A percentile compares a stretch with the other conserved stretches of the same genome.
Conservation (phyloP, 2,888 invertebrate genomes). For the Drosophila ezoana region DNA sequence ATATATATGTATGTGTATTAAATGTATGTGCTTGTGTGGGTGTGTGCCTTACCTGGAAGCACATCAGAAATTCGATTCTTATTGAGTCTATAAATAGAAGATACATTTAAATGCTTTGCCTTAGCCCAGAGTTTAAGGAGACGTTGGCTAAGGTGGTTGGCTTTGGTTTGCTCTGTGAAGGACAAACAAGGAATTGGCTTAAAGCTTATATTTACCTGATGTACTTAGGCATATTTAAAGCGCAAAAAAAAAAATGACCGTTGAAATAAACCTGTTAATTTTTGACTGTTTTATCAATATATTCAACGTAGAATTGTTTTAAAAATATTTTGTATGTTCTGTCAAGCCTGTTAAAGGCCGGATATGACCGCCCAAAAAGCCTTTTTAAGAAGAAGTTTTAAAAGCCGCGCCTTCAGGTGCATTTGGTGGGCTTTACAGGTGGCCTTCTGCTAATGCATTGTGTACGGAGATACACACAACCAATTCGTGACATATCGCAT, state of each 20-base stretch:
- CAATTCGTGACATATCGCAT: conserved; percentile 37
- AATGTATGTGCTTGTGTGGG: not conserved
- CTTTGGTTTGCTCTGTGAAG: too few species aligned
- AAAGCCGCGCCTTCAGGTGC: conserved; percentile 44
- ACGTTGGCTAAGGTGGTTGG: too few species aligned
- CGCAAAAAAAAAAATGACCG: too few species aligned
- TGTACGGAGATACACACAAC: conserved; percentile 19
- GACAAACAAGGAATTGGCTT: not conserved
- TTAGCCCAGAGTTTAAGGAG: not conserved
- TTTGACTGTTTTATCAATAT: too few species aligned
- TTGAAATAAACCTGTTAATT: too few species aligned
- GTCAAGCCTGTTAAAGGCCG: not conserved
- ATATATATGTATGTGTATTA: not conserved
- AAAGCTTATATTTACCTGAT: not conserved
- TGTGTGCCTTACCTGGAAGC: not conserved
- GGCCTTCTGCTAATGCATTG: conserved; percentile 30
- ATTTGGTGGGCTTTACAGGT: conserved; percentile 41
- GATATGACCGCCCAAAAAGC: conserved; percentile 2
- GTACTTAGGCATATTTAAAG: not conserved
- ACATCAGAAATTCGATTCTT: not conserved
- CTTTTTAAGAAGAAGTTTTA: conserved; percentile 2
- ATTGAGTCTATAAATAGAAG: not conserved
- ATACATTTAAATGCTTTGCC: not conserved
- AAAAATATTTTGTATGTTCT: not conserved
- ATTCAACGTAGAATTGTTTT: too few species aligned